Conservation (phyloP, 2,797 vertebrate species). For the Notamacropus eugenii region DNA sequence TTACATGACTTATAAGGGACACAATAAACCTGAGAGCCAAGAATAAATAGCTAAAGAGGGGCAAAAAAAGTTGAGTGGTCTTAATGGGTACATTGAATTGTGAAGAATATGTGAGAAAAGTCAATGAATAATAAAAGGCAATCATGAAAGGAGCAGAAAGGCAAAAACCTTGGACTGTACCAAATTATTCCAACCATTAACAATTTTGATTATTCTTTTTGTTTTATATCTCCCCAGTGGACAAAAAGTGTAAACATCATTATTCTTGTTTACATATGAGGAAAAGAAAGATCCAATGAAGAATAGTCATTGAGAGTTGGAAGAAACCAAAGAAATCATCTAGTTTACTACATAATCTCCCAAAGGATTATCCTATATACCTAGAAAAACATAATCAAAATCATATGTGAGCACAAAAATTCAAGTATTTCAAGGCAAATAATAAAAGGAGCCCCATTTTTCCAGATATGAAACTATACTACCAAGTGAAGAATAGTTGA, state of each 20-base stretch:
- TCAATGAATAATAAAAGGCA: conserved; percentile 73
- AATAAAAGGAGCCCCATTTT: not conserved
- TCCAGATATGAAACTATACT: not conserved
- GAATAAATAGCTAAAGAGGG: conserved; percentile 68
- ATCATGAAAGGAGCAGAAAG: conserved; percentile 47
- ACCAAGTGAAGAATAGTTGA: not conserved
- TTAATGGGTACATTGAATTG: conserved; percentile 35
- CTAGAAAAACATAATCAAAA: not conserved
- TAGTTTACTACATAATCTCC: not conserved
- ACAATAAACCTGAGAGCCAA: conserved; percentile 60
- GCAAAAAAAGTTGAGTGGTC: conserved; percentile 41
- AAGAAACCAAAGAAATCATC: not conserved
- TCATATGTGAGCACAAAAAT: not conserved
- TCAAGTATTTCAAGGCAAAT: not conserved
- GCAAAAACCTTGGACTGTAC: conserved; percentile 48
- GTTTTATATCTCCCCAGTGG: not conserved
- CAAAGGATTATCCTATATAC: not conserved
- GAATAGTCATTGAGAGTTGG: not conserved
- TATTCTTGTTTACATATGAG: not conserved
- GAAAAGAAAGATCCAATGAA: not conserved
- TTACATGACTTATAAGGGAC: conserved; percentile 65
- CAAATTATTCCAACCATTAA: conserved; percentile 34
- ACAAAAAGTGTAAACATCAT: not conserved
- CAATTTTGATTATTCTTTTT: not conserved
- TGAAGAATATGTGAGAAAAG: conserved; percentile 54